Evolutionary conservation across 1,140 invertebrate genomes (phyloP).

Genomic region (Acromyrmex charruanus): DNA sequence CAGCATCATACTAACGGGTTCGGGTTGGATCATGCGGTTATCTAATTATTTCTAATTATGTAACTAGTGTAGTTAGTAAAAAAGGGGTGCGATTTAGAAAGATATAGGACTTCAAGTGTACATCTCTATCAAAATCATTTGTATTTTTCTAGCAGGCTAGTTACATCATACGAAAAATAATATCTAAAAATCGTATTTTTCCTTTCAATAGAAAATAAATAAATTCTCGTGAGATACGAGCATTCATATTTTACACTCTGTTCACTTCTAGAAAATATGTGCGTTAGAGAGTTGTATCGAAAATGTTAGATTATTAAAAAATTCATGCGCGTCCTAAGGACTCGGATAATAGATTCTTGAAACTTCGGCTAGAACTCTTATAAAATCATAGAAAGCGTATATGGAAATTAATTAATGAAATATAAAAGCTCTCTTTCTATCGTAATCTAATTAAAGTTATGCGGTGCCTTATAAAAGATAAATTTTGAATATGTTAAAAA

Average conservation of each 20-base stretch:
- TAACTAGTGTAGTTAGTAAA: not conserved
- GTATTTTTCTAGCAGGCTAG: not conserved
- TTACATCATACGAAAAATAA: not conserved
- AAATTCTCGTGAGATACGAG: not conserved
- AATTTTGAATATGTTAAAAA: not conserved
- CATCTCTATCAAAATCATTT: not conserved
- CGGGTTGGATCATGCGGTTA: slow-evolving; percentile 8
- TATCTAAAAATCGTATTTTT: not conserved
- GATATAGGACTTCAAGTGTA: slow-evolving; percentile 2
- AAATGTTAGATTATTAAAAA: slow-evolving; percentile 10
- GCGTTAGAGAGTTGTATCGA: not conserved
- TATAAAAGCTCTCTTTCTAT: slow-evolving; percentile 34
- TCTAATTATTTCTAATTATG: not conserved
- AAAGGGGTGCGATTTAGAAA: slow-evolving; percentile 17
- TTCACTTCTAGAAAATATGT: slow-evolving; percentile 13
- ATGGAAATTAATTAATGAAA: slow-evolving; percentile 1
- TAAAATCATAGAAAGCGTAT: slow-evolving; percentile 17
- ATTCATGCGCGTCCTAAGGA: slow-evolving; percentile 54
- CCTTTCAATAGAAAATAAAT: not conserved
- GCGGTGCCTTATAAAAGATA: slow-evolving; percentile 55
- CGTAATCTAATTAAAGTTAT: slow-evolving; percentile 23
- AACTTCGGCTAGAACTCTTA: not conserved
- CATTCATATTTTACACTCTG: slow-evolving; percentile 3
- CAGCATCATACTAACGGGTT: slow-evolving; percentile 4
- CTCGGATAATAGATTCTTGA: not conserved